A percentile compares a stretch with the other conserved stretches of the same genome.
These are phyloP conservation scores for Herpailurus yagouaroundi DNA, from an alignment of 2,113 vertebrate genomes.

Conservation along the genomic window DNA sequence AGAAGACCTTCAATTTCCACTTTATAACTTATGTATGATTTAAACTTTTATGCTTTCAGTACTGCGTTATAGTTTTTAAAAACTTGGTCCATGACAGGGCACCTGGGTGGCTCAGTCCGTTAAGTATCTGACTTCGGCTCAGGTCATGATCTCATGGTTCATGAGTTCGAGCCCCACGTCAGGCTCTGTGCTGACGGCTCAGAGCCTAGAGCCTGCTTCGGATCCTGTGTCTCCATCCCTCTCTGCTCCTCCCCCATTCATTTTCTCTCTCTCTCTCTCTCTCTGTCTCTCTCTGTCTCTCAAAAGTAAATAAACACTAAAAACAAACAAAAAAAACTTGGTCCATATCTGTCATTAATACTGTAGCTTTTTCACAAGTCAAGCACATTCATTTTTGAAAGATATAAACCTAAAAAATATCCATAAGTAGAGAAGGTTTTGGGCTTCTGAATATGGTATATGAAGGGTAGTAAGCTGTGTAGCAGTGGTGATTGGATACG, in stretches of 20 bases:
- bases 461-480: neutral
- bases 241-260: no score
- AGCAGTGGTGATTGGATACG: neutral
- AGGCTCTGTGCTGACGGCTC: no score
- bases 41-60: neutral
- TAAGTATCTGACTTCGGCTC: no score
- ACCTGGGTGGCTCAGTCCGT: no score
- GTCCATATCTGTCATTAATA: neutral
- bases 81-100: neutral
- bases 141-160: no score
- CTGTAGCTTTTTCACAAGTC: neutral
- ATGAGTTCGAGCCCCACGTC: no score
- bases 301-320: no score
- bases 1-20: neutral
- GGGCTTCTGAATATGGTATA: neutral
- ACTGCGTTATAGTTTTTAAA: neutral
- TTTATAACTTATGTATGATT: neutral
- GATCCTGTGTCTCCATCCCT: no score
- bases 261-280: no score
- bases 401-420: neutral
- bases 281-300: no score
- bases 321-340: neutral
- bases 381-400: neutral
- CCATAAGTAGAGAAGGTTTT: neutral
- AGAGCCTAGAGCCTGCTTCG: no score